These are phyloP conservation scores for Sesamia nonagrioides DNA, from an alignment of 1,140 invertebrate genomes.

Conservation along the genomic window DNA sequence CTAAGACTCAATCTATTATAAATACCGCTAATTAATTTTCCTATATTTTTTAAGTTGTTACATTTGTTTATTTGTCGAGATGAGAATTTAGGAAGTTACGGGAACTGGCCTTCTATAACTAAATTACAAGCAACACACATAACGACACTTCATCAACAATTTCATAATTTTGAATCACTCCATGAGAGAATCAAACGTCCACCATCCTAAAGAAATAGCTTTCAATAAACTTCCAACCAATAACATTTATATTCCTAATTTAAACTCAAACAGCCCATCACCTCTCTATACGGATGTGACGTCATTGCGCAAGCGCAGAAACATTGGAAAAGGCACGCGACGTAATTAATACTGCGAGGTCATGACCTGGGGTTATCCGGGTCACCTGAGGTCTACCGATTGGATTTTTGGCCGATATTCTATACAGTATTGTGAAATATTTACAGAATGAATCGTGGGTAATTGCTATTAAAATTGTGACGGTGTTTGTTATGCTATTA, in stretches of 20 bases:
- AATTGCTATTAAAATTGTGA: slow-evolving; percentile 35
- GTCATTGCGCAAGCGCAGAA: slow-evolving; percentile 49
- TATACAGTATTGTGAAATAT: slow-evolving; percentile 34
- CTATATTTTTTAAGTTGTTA: too few relatives aligned
- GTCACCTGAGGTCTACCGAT: slow-evolving; percentile 11
- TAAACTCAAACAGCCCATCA: slow-evolving; percentile 13
- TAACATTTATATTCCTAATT: neutral
- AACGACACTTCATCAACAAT: too few relatives aligned
- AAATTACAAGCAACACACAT: too few relatives aligned
- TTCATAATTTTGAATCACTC: too few relatives aligned
- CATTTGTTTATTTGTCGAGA: too few relatives aligned
- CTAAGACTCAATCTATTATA: too few relatives aligned
- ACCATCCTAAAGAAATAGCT: neutral
- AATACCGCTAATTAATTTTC: too few relatives aligned
- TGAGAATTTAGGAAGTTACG: too few relatives aligned
- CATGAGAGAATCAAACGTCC: too few relatives aligned
- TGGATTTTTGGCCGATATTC: slow-evolving; percentile 41
- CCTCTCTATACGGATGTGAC: slow-evolving; percentile 29
- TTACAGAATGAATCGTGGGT: slow-evolving; percentile 12
- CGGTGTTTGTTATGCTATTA: slow-evolving; percentile 1
- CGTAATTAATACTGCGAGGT: slow-evolving; percentile 51
- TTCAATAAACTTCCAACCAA: neutral
- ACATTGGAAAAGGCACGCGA: slow-evolving; percentile 45
- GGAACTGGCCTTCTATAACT: too few relatives aligned
- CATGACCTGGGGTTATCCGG: slow-evolving; percentile 30